phyloP scores from a whole-genome alignment of 2,113 vertebrate species.

The Chamaea fasciata region DNA sequence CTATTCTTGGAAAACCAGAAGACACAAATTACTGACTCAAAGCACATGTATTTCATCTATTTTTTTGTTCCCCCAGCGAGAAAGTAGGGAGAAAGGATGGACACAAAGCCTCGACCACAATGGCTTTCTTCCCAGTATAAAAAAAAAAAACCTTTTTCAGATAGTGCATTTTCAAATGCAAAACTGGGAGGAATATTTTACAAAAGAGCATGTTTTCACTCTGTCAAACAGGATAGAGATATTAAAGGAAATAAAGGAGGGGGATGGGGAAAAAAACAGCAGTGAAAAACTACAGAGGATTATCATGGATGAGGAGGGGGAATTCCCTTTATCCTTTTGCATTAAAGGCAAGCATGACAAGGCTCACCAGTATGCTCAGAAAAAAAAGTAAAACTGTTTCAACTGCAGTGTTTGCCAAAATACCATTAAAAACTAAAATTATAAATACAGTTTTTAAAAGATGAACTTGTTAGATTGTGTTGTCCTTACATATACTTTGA shows the following conservation, averaged over 20 bases:
- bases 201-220: neutral
- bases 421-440: neutral
- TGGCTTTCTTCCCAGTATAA: neutral
- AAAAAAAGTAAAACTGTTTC: neutral
- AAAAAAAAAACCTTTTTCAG: neutral
- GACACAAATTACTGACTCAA: conserved; percentile 37
- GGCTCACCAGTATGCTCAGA: neutral
- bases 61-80: neutral
- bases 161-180: neutral
- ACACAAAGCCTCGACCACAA: neutral
- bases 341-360: neutral
- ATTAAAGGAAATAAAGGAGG: neutral
- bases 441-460: neutral
- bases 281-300: neutral
- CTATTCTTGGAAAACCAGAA: conserved; percentile 55
- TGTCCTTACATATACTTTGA: neutral
- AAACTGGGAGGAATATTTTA: neutral
- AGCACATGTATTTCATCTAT: conserved; percentile 11
- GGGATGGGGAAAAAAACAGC: neutral
- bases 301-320: neutral
- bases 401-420: neutral
- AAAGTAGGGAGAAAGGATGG: neutral
- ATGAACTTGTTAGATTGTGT: neutral
- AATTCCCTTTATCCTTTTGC: neutral
- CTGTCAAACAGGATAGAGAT: neutral